phyloP scores from a whole-genome alignment of 2,797 vertebrate genomes.

The Pteropus rufus region DNA sequence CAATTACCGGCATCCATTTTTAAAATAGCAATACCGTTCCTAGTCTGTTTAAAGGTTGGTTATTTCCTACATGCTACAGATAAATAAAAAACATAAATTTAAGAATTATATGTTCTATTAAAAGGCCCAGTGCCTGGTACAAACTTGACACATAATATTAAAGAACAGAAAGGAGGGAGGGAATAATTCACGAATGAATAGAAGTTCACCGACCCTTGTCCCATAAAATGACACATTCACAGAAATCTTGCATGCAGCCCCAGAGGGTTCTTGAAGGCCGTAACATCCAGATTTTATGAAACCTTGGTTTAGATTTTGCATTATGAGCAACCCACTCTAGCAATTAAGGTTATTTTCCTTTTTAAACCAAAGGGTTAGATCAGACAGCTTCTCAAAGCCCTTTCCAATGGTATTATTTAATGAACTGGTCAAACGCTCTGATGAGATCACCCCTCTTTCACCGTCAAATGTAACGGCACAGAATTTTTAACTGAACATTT shows the following conservation, averaged over 20 bases:
- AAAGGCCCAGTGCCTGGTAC: neutral
- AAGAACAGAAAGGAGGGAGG: neutral
- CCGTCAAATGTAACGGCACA: neutral
- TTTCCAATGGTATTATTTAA: slow-evolving; percentile 15
- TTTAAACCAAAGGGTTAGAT: neutral
- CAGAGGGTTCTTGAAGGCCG: neutral
- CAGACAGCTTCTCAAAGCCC: slow-evolving; percentile 13
- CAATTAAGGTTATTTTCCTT: neutral
- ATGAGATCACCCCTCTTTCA: neutral
- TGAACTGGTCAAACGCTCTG: neutral
- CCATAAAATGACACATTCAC: slow-evolving; percentile 7
- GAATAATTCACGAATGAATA: neutral
- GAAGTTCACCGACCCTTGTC: neutral
- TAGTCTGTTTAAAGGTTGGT: neutral
- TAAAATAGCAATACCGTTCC: neutral
- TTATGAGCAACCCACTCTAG: neutral
- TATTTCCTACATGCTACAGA: neutral
- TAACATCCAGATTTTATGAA: neutral
- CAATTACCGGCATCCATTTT: neutral
- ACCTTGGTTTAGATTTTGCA: neutral
- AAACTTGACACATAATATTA: neutral
- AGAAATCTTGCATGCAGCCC: neutral
- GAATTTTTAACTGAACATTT: slow-evolving; percentile 11
- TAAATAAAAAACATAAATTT: neutral
- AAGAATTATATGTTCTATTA: neutral